Percentiles rank a stretch among this genome's conserved stretches.
Evolutionary conservation across 2,888 invertebrate genomes (phyloP).

Genomic region (Synanthedon myopaeformis): DNA sequence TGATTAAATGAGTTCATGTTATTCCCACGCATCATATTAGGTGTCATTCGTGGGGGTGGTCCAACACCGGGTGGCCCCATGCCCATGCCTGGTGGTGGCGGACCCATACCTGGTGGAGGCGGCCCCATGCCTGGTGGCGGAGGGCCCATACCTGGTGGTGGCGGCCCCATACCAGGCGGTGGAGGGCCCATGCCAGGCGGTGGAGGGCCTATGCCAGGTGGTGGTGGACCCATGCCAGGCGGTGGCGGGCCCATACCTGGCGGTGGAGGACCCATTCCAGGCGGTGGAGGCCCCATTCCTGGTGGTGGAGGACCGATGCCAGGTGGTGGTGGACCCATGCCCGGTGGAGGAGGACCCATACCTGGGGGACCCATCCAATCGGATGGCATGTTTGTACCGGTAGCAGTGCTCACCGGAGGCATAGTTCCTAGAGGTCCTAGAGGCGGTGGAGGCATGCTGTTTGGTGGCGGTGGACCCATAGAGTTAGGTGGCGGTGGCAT

Average conservation of each 20-base stretch:
- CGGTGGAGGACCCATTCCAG: slow-evolving; percentile 38
- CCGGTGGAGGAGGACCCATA: slow-evolving; percentile 1
- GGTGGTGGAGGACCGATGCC: slow-evolving; percentile 25
- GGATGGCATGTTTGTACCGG: slow-evolving; percentile 11
- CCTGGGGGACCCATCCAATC: slow-evolving; percentile 20
- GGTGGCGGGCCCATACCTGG: slow-evolving; percentile 40
- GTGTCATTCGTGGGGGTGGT: slow-evolving; percentile 35
- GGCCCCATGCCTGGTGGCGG: slow-evolving; percentile 29
- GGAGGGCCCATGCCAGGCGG: slow-evolving; percentile 27
- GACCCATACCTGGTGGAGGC: slow-evolving; percentile 43
- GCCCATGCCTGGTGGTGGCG: slow-evolving; percentile 46
- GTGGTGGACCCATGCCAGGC: slow-evolving; percentile 31
- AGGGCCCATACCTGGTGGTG: slow-evolving; percentile 15
- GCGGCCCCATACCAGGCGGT: slow-evolving; percentile 11
- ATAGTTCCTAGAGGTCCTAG: slow-evolving; percentile 32
- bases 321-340: slow-evolving; percentile 13
- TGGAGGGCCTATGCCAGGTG: slow-evolving; percentile 36
- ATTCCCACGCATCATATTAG: slow-evolving; percentile 45
- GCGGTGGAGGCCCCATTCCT: slow-evolving; percentile 35
- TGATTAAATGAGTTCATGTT: slow-evolving; percentile 41
- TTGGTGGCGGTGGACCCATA: slow-evolving; percentile 24
- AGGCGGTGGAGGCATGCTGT: slow-evolving; percentile 37
- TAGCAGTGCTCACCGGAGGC: slow-evolving; percentile 41
- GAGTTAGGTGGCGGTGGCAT: slow-evolving; percentile 11
- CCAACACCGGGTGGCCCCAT: slow-evolving; percentile 59